Evolutionary conservation across 2,888 invertebrate genomes (phyloP), one percentile per base, ranked within the genome.

Genomic region (Drosophila cyrtoloma): DNA sequence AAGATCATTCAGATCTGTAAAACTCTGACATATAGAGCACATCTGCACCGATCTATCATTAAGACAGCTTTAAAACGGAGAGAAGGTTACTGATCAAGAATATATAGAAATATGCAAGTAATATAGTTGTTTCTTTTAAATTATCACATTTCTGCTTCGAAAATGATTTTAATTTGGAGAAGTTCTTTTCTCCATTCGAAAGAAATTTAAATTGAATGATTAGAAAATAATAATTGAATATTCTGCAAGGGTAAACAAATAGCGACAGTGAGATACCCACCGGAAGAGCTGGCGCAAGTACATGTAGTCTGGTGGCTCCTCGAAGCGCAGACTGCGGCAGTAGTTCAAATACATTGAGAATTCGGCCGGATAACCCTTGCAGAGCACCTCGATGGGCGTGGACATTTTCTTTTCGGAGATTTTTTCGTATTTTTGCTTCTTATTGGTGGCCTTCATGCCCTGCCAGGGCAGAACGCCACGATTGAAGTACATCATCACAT

Each of bases 401-500:
- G 99, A 98, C 99, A 99, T 99, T 94, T 99, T 99, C 95, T 99
- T 99, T 94, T 99, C 99, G 93, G 98, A 98, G 93, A 99, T 99
- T 94, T 99, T 97, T 94, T 99, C 99, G 93, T 99, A 99, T 93
- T 99, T 99, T 93, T 99, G 99, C 94, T 98, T 99, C 95, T 99
- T 99, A 71, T 98, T 99, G 77, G 98, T 98, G 51, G 99, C 99
- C 94, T 97, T 99, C 86, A 99, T 95, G 39, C 99, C 99, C 94
- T 99, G 99, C 99, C 99, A 99, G 2, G 99, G 99, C 91, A 99
- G 94, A 73, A 97, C 97, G 74, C 98, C 98, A 83, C 97, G 95
- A 94, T 97, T 99, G 95, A 98, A 99, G 95, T 99, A 99, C 99
- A 99, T 99, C 93, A 99, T 96, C 81, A 99, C 99, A 94, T 99